phyloP scores from a whole-genome alignment of 2,797 vertebrate genomes.

The Myotis vivesi region DNA sequence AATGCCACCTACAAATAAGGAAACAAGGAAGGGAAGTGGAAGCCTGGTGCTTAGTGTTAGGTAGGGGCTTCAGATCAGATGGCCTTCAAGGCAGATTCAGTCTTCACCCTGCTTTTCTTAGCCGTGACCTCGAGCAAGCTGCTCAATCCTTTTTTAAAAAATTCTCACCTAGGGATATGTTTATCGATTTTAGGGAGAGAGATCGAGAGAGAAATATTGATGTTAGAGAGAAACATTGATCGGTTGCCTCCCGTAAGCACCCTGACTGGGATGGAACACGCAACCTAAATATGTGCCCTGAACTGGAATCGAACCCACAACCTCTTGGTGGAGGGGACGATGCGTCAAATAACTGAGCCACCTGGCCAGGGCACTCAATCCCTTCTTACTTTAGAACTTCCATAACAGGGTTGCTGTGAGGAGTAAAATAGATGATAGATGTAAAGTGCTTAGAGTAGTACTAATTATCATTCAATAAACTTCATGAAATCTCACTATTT shows the following conservation, averaged over 20 bases:
- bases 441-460: not conserved
- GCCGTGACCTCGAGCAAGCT: not conserved
- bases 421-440: not conserved
- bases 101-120: not conserved
- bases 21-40: not conserved
- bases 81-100: not conserved
- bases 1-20: not conserved
- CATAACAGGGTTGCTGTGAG: not conserved
- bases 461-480: constrained; percentile 17
- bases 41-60: not conserved
- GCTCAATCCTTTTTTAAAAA: not conserved
- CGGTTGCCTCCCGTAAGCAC: not conserved
- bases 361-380: not conserved
- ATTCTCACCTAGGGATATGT: not conserved
- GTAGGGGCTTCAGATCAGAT: not conserved
- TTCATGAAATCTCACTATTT: not conserved
- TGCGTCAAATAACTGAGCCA: not conserved
- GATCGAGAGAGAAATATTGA: not conserved
- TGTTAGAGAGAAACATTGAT: not conserved
- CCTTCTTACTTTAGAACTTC: not conserved
- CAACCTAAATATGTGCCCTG: not conserved
- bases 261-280: not conserved
- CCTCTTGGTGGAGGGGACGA: not conserved
- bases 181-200: not conserved
- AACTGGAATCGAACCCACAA: not conserved